Evolutionary conservation across 2,797 vertebrate genomes (phyloP).

Genomic region (Acanthornis magna): DNA sequence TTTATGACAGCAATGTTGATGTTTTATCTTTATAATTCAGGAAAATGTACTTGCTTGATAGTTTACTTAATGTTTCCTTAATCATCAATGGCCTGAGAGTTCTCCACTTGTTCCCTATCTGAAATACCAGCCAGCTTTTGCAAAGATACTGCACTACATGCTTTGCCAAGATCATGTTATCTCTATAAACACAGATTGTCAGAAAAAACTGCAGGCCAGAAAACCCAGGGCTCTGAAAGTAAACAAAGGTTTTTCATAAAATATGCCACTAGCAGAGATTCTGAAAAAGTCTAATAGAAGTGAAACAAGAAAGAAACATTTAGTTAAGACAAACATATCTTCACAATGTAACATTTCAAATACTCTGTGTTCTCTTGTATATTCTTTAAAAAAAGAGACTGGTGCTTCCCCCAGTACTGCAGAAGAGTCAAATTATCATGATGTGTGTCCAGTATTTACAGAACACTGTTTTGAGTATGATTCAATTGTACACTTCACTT

Average conservation of each 20-base stretch:
- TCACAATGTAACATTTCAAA: background rate
- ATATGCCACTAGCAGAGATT: background rate
- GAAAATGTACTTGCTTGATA: conserved; percentile 44
- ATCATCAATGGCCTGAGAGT: background rate
- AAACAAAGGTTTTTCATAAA: conserved; percentile 27
- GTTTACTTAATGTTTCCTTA: conserved; percentile 25
- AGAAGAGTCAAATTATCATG: background rate
- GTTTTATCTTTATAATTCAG: conserved; percentile 11
- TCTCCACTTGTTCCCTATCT: conserved; percentile 52
- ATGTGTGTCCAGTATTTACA: background rate
- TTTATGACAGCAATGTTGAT: background rate
- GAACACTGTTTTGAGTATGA: background rate
- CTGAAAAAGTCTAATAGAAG: background rate
- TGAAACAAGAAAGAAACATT: background rate
- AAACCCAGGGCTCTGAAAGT: conserved; percentile 16
- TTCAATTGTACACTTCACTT: background rate
- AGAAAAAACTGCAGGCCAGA: conserved; percentile 41
- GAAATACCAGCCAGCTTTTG: conserved; percentile 42
- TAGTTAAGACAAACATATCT: background rate
- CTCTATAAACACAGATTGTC: conserved; percentile 55
- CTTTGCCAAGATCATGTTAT: conserved; percentile 67
- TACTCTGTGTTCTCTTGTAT: background rate
- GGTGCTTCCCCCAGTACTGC: background rate
- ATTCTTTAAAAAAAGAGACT: background rate
- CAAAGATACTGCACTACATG: conserved; percentile 49